A percentile compares a stretch with the other conserved stretches of the same genome.
phyloP scores from a whole-genome alignment of 2,113 vertebrate genomes.

The Irena cyanogastra region DNA sequence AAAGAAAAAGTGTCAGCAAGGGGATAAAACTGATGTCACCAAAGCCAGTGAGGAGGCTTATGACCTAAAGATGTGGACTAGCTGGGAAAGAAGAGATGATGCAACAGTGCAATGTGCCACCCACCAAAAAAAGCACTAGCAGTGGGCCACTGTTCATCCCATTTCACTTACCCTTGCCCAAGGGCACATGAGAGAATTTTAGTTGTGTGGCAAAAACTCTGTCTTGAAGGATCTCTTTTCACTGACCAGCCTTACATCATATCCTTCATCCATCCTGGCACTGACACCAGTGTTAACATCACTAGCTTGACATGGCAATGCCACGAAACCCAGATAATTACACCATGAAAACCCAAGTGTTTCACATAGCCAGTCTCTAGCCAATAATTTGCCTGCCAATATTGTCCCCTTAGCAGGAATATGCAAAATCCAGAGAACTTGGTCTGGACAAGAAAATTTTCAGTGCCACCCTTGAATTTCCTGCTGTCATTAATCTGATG shows the following conservation, averaged over 20 bases:
- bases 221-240: neutral
- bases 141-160: neutral
- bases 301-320: neutral
- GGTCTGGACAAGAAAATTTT: neutral
- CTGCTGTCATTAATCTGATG: neutral
- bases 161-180: neutral
- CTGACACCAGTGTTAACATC: neutral
- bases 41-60: neutral
- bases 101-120: rapidly evolving
- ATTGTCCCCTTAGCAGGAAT: neutral
- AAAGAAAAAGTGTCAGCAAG: neutral
- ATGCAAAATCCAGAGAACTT: neutral
- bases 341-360: neutral
- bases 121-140: neutral
- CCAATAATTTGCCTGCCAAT: neutral
- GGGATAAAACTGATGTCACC: neutral
- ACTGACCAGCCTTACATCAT: neutral
- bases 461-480: neutral
- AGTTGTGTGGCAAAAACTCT: neutral
- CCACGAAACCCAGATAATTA: neutral
- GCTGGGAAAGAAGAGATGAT: neutral
- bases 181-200: neutral
- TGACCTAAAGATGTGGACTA: neutral
- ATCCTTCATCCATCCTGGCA: neutral
- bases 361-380: neutral